Conservation (phyloP, 2,797 vertebrate genomes). For the Schizopygopsis malacanthus region DNA sequence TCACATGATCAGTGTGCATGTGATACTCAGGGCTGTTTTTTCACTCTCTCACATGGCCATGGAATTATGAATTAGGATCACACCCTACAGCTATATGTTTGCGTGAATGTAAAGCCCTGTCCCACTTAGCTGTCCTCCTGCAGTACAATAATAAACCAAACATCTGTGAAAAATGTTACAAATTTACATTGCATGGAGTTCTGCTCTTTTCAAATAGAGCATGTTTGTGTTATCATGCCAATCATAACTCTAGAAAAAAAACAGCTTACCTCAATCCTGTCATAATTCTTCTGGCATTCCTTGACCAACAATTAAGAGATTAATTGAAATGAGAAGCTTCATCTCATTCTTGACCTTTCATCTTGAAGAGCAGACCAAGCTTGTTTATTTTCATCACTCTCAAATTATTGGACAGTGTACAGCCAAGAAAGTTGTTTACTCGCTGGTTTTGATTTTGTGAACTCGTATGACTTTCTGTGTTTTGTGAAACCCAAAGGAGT, state of each 20-base stretch:
- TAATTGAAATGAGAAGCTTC: not conserved
- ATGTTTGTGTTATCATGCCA: not conserved
- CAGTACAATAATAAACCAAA: constrained; percentile 19
- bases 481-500: not conserved
- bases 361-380: not conserved
- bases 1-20: constrained; percentile 49
- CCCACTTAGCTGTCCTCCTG: not conserved
- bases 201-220: not conserved
- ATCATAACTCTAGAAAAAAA: not conserved
- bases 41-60: constrained; percentile 43
- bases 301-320: not conserved
- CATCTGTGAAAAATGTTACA: not conserved
- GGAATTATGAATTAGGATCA: constrained; percentile 53
- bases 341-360: not conserved
- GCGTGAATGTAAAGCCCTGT: constrained; percentile 8
- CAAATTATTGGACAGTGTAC: not conserved
- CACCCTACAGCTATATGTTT: constrained; percentile 40
- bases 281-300: not conserved
- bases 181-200: not conserved
- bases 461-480: not conserved
- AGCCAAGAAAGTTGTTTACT: not conserved
- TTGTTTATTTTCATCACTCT: not conserved
- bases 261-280: not conserved
- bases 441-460: not conserved
- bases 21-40: constrained; percentile 45